These are phyloP conservation scores for Drosophila insularis DNA, from an alignment of 1,140 invertebrate genomes.

Conservation along the genomic window DNA sequence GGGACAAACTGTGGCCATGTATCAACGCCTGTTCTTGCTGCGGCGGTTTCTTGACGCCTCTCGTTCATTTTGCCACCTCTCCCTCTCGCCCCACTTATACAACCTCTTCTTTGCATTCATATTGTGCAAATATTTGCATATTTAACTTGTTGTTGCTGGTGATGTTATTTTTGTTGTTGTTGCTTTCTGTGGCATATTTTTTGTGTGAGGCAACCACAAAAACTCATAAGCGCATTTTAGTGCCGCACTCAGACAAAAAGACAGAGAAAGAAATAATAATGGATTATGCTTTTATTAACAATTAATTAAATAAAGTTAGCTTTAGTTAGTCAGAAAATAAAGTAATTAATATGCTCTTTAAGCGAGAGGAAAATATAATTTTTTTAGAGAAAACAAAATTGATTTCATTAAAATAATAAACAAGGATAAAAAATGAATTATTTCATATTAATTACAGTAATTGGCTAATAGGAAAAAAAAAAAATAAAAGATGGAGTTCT, in stretches of 20 bases:
- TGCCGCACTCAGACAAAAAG: slow-evolving; percentile 37
- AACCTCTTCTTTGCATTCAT: slow-evolving; percentile 42
- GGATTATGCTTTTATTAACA: neutral
- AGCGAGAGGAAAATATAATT: neutral
- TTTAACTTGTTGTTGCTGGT: slow-evolving; percentile 69
- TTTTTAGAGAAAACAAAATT: too few relatives aligned
- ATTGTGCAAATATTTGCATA: slow-evolving; percentile 81
- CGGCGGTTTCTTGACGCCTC: slow-evolving; percentile 1
- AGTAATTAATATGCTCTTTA: neutral
- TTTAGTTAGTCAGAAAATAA: neutral
- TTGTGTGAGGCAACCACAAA: slow-evolving; percentile 58
- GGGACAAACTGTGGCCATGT: slow-evolving; percentile 34
- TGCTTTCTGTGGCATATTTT: slow-evolving; percentile 6
- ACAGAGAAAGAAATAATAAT: neutral
- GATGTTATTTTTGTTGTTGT: slow-evolving; percentile 36
- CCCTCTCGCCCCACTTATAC: slow-evolving; percentile 2
- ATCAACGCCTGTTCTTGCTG: slow-evolving; percentile 38
- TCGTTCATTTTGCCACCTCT: neutral
- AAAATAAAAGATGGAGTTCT: too few relatives aligned
- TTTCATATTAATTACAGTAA: too few relatives aligned
- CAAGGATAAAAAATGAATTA: neutral
- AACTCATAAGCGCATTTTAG: slow-evolving; percentile 79
- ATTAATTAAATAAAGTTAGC: slow-evolving; percentile 9
- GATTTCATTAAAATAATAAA: neutral
- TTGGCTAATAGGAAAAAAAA: too few relatives aligned